Evolutionary conservation across 1,140 invertebrate genomes (phyloP), one percentile per base, ranked within the genome.

Genomic region (Lysiphlebus fabarum): DNA sequence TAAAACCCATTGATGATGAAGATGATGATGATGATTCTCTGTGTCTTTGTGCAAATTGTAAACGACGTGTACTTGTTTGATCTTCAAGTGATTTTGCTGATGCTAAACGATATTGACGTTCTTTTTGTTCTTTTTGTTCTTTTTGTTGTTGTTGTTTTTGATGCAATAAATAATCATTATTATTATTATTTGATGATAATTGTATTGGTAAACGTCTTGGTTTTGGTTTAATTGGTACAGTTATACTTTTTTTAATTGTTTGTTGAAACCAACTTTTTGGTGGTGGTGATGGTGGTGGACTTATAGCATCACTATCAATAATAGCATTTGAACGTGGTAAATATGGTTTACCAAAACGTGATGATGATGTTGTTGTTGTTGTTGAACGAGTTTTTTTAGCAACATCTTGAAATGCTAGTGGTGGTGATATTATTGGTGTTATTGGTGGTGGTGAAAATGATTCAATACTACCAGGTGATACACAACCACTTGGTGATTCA

Each of bases 361-460:
- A 12, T 7, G 42, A 53, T 2, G 67, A 56, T 44, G 73, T 68
- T 48, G 73, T 75, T 11, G 65, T 50, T 26, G 4, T 2, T 9
- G 59, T 41, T 2, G 65, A 66, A 0, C 68, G 69, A 6, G 67
- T 64, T 53, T 68, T 76, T 45, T 68, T 78, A 2, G 69, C 75
- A 36, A 77, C 73, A 49, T 84, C 83, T 65, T 84, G 83, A 66
- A 85, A 85, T 1, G 84, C 84, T 3, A 83, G 84, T 1, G 84
- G 84, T 9, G 84, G 84, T 33, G 84, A 85, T 56, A 85, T 85
- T 59, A 85, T 85, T 6, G 83, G 83, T 1, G 83, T 85, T 14
- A 82, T 68, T 11, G 81, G 80, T 6, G 83, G 83, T 26, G 83
- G 82, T 1, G 82, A 82, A 38, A 78, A 77, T 1, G 80, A 76